phyloP scores from a whole-genome alignment of 2,888 invertebrate species.

The Mycalesis mineus region DNA sequence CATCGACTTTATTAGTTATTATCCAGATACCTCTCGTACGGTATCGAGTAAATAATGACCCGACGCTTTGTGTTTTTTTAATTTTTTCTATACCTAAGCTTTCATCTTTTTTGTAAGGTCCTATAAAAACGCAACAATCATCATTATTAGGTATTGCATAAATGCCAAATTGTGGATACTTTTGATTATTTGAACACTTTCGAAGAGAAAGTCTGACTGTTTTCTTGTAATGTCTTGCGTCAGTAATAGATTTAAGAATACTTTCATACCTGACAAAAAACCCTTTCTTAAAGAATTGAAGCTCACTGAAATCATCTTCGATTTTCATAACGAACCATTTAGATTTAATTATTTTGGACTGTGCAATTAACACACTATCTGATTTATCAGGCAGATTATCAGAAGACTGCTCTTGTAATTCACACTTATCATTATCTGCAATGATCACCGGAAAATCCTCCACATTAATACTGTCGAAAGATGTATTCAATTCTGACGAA shows the following conservation, averaged over 20 bases:
- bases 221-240: slow-evolving; percentile 63
- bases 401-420: slow-evolving; percentile 1
- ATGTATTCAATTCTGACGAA: slow-evolving; percentile 1
- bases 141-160: slow-evolving; percentile 60
- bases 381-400: background rate
- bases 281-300: slow-evolving; percentile 68
- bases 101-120: slow-evolving; percentile 64
- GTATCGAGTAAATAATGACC: background rate
- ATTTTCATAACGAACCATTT: slow-evolving; percentile 78
- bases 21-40: slow-evolving; percentile 59
- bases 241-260: slow-evolving; percentile 66
- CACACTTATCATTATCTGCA: background rate
- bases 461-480: background rate
- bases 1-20: slow-evolving; percentile 57
- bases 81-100: slow-evolving; percentile 62
- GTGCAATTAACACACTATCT: slow-evolving; percentile 5
- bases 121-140: slow-evolving; percentile 60
- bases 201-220: slow-evolving; percentile 69
- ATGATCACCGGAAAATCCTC: background rate
- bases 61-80: slow-evolving; percentile 45
- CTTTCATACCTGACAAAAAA: slow-evolving; percentile 76
- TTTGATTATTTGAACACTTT: slow-evolving; percentile 41
- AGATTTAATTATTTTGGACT: slow-evolving; percentile 32
- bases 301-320: slow-evolving; percentile 74
- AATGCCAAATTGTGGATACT: slow-evolving; percentile 59